Conservation (phyloP, 2,113 vertebrate genomes). For the Orthonyx spaldingii region DNA sequence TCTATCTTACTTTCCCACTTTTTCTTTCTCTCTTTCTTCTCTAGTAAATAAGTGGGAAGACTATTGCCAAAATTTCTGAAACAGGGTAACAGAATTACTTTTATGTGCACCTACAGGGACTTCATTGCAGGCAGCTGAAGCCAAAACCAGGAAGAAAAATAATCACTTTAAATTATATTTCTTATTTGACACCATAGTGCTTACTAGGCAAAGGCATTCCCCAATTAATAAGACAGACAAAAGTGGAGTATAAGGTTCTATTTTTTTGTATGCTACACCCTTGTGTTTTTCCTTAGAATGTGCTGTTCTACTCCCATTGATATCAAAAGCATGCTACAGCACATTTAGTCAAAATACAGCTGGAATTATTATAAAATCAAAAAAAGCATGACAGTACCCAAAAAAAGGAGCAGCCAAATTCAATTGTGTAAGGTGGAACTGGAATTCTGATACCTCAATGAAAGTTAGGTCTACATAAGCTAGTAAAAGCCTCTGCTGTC, state of each 20-base stretch:
- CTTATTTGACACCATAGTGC: not conserved
- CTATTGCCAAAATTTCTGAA: not conserved
- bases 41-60: not conserved
- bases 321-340: not conserved
- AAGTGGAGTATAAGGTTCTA: not conserved
- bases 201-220: not conserved
- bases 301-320: rapidly evolving
- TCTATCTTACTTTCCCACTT: not conserved
- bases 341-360: not conserved
- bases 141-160: not conserved
- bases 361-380: not conserved
- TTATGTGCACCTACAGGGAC: not conserved
- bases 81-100: not conserved
- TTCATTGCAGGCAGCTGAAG: not conserved
- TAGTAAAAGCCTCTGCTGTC: not conserved
- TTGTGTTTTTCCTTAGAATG: rapidly evolving
- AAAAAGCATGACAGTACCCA: rapidly evolving
- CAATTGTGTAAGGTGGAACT: not conserved
- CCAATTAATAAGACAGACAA: not conserved
- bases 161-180: not conserved
- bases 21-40: not conserved
- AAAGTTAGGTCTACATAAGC: rapidly evolving
- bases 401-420: not conserved
- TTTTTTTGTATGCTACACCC: not conserved
- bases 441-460: not conserved